Evolutionary conservation across 2,888 invertebrate genomes (phyloP), one percentile per base, ranked within the genome.

Genomic region (Hololepta plana): DNA sequence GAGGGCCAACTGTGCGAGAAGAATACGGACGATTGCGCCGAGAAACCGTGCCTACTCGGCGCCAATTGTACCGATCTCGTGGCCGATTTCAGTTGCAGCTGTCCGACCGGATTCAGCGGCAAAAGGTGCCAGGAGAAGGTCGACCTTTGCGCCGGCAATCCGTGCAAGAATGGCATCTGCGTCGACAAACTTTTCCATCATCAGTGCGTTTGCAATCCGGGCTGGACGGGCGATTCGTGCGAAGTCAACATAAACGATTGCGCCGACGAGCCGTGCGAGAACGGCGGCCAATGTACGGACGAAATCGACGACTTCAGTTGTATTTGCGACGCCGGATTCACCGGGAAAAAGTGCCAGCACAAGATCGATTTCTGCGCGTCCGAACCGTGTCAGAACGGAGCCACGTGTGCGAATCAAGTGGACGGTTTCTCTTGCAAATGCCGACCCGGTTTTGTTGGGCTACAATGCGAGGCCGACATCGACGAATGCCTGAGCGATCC

Each of bases 121-220:
- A 90, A 91, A 54, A 70, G 93, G 17, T 98, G 98, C 45, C 87
- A 96, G 42, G 76, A 80, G 39, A 95, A 96, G n/a, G 81, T 95
- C 28, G 82, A 96, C 45, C 63, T 95, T 2, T 98, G 98, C 48
- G 65, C 73, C 2, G 74, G 74, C 26, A 76, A 72, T 42, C 93
- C 95, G 0, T 98, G 96, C 53, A 70, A 80, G 42, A 88, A 96
- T 47, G 93, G 93, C 8, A 67, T 87, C 20, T 95, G 95, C 46
- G 76, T 85, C 0, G 95, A 95, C 47, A 77, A 76, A 41, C 62
- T 90, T 1, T 88, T 82, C 52, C 66, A 70, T 23, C 76, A 84
- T 45, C 73, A 85, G 48, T 91, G 91, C 41, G 65, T 88, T 25
- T 96, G 96, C 47, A 70, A 87, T 44, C 79, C 81, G 0, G 95